phyloP scores from a whole-genome alignment of 1,140 invertebrate genomes.

The Laupala kohalensis region DNA sequence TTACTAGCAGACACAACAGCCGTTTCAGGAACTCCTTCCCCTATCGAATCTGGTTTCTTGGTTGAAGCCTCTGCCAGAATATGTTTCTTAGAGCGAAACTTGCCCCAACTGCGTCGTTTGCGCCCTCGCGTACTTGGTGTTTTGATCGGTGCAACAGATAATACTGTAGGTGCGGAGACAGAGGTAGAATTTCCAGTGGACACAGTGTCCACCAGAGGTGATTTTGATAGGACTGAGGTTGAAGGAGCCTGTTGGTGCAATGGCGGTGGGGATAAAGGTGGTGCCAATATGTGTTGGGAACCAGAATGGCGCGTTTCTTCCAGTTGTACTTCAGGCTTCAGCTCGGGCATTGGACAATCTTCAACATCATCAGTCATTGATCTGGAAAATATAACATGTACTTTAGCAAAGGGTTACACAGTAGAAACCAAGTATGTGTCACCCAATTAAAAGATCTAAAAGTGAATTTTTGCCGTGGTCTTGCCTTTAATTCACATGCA shows the following conservation, averaged over 20 bases:
- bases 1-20: too few species aligned
- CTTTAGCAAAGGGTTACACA: too few species aligned
- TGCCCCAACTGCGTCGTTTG: constrained; percentile 28
- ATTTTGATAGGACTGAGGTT: not conserved
- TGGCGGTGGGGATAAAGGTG: constrained; percentile 16
- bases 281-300: not conserved
- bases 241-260: constrained; percentile 18
- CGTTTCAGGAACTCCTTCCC: not conserved
- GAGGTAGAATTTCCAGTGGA: too few species aligned
- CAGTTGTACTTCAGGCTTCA: constrained; percentile 19
- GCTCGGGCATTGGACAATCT: constrained; percentile 17
- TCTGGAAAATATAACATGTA: not conserved
- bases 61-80: constrained; percentile 20
- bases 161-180: not conserved
- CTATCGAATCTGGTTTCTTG: not conserved
- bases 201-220: too few species aligned
- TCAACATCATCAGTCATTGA: constrained; percentile 10
- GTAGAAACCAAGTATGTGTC: too few species aligned
- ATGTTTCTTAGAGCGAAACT: constrained; percentile 20
- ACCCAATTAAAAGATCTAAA: too few species aligned
- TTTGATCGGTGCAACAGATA: not conserved
- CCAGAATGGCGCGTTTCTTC: not conserved
- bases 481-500: too few species aligned
- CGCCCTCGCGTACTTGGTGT: not conserved
- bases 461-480: too few species aligned